Evolutionary conservation across 1,140 invertebrate species (phyloP), one percentile per base, ranked within the genome.

Genomic region (Eriocheir sinensis): DNA sequence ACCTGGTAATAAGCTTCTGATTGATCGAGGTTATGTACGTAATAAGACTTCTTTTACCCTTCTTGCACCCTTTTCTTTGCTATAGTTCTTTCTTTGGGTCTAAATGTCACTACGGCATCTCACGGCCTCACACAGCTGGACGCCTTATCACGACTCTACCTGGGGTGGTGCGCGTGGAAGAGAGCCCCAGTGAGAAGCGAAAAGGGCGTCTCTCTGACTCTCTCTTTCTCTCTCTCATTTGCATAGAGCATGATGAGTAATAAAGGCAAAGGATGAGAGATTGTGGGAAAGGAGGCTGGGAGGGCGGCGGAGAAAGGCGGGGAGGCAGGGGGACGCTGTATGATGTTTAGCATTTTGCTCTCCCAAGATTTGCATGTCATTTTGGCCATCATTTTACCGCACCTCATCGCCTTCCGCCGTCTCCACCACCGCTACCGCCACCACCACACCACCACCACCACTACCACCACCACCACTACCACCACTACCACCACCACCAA

Each of bases 191-290:
- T 30, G 81, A 38, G 79, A 91, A 85, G 48, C 15, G 91, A 92
- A 92, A 17, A 17, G 15, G 91, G 40, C 91, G 91, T 92, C 91
- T 72, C 48, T 34, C 53, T 72, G 48, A 91, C 79, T 91, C n/a
- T n/a, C n/a, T n/a, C n/a, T n/a, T n/a, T n/a, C n/a, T n/a, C 91
- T 40, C 48, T 32, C 80, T 85, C 91, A 92, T 92, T 92, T 85
- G 91, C 91, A 92, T 92, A 92, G 48, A 92, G 91, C 91, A 92
- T 92, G 91, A 92, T 92, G 83, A 92, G 91, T 81, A 92, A 92
- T 92, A 92, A 85, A 85, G 44, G 36, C 36, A 44, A 48, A 85
- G 91, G 91, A 92, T 92, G 79, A 92, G 91, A 41, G 89, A 36
- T 36, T 44, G 89, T 53, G 53, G 91, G 79, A 48, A 36, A n/a